Evolutionary conservation across 1,140 invertebrate genomes (phyloP).

Genomic region (Drosophila saltans): DNA sequence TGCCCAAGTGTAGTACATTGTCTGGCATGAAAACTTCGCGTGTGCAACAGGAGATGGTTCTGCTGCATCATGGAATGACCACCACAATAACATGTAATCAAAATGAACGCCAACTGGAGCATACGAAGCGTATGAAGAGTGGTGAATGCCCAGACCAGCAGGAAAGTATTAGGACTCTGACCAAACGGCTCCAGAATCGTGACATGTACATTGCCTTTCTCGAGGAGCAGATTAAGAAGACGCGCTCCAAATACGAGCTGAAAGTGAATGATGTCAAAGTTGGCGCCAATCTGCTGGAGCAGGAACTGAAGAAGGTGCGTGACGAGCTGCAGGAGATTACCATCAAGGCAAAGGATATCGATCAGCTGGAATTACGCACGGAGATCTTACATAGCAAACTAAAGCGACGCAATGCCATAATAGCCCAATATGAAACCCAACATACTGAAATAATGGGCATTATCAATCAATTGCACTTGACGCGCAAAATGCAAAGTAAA

Average conservation of each 20-base stretch:
- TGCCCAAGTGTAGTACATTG: not conserved
- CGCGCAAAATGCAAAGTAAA: not conserved
- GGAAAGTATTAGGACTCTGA: conserved; percentile 22
- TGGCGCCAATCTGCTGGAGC: conserved; percentile 39
- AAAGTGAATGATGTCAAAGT: conserved; percentile 48
- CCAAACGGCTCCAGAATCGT: conserved; percentile 36
- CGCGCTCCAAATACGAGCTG: conserved; percentile 46
- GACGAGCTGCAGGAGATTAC: conserved; percentile 41
- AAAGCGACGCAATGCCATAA: conserved; percentile 43
- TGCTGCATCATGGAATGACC: conserved; percentile 34
- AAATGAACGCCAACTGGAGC: conserved; percentile 21
- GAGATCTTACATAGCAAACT: conserved; percentile 33
- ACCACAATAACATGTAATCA: not conserved
- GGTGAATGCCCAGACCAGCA: not conserved
- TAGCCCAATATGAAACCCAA: conserved; percentile 50
- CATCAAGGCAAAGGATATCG: conserved; percentile 34
- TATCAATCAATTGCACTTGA: conserved; percentile 14
- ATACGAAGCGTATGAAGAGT: not conserved
- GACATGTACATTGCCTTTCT: conserved; percentile 49
- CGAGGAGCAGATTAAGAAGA: conserved; percentile 56
- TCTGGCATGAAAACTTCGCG: conserved; percentile 10
- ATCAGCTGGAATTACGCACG: conserved; percentile 32
- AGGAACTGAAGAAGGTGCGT: conserved; percentile 38
- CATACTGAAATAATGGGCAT: conserved; percentile 34
- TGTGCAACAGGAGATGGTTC: conserved; percentile 36